Conservation (phyloP, 2,888 invertebrate species). For the Polyommatus iphigenia region DNA sequence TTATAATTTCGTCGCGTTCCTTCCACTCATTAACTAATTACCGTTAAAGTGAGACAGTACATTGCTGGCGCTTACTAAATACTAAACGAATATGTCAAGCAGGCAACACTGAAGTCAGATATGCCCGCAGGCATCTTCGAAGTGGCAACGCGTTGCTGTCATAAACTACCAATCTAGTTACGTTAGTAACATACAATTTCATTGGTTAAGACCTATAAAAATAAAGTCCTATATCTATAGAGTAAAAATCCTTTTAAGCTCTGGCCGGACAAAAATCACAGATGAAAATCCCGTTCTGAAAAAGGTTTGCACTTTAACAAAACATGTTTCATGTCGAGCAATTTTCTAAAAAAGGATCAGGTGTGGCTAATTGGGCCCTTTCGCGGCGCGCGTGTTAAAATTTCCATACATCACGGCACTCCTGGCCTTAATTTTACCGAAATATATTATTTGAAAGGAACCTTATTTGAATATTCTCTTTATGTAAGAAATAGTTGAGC, state of each 20-base stretch:
- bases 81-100: too few species aligned
- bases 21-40: too few species aligned
- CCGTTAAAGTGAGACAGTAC: too few species aligned
- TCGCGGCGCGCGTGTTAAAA: conserved; percentile 33
- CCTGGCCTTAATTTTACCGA: conserved; percentile 35
- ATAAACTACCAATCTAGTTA: too few species aligned
- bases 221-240: not conserved
- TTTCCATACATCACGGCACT: conserved; percentile 47
- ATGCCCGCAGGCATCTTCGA: too few species aligned
- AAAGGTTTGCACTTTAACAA: conserved; percentile 29
- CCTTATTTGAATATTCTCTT: not conserved
- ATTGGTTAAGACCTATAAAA: not conserved
- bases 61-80: too few species aligned
- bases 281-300: not conserved
- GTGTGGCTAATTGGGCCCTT: conserved; percentile 36
- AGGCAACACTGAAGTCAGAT: too few species aligned
- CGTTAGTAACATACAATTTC: too few species aligned
- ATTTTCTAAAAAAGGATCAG: conserved; percentile 43
- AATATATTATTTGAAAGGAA: conserved; percentile 6
- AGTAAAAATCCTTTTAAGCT: conserved; percentile 15
- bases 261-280: conserved; percentile 2
- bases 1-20: too few species aligned
- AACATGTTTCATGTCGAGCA: conserved; percentile 14
- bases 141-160: too few species aligned
- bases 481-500: too few species aligned